Evolutionary conservation across 1,140 invertebrate species (phyloP).

Genomic region (Neodiprion virginianus): DNA sequence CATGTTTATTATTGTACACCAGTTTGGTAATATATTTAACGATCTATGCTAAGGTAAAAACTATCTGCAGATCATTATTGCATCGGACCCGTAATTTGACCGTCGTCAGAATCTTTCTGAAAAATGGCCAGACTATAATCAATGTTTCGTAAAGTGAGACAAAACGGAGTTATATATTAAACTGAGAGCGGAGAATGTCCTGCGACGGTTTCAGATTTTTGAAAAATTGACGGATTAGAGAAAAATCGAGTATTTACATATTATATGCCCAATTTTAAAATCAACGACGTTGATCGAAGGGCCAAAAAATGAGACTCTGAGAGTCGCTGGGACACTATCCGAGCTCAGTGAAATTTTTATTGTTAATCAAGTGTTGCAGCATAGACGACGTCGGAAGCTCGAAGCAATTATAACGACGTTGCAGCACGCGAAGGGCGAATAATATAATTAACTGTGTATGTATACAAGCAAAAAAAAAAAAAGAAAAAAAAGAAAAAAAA

Average conservation of each 20-base stretch:
- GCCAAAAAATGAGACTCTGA: neutral
- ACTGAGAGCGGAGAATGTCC: neutral
- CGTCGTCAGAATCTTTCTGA: conserved; percentile 39
- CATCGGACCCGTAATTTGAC: neutral
- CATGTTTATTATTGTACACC: neutral
- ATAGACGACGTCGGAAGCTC: neutral
- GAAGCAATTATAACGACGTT: neutral
- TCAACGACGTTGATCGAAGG: too few relatives aligned
- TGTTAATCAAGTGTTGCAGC: neutral
- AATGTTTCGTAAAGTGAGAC: conserved; percentile 58
- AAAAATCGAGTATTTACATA: too few relatives aligned
- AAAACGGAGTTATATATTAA: conserved; percentile 34
- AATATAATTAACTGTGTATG: conserved; percentile 61
- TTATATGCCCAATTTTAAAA: too few relatives aligned
- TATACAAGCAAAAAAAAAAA: conserved; percentile 60
- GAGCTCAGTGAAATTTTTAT: neutral
- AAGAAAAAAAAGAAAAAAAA: conserved; percentile 55
- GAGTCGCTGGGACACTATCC: neutral
- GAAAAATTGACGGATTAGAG: too few relatives aligned
- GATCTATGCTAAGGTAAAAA: neutral
- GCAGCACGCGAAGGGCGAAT: conserved; percentile 43
- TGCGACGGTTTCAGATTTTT: neutral
- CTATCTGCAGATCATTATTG: neutral
- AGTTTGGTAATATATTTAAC: neutral
- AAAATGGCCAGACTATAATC: conserved; percentile 55